Percentiles rank a stretch among this genome's conserved stretches.
These are phyloP conservation scores for Anthopleura sola DNA, from an alignment of 64 coral and sea anemone species.

Conservation along the genomic window DNA sequence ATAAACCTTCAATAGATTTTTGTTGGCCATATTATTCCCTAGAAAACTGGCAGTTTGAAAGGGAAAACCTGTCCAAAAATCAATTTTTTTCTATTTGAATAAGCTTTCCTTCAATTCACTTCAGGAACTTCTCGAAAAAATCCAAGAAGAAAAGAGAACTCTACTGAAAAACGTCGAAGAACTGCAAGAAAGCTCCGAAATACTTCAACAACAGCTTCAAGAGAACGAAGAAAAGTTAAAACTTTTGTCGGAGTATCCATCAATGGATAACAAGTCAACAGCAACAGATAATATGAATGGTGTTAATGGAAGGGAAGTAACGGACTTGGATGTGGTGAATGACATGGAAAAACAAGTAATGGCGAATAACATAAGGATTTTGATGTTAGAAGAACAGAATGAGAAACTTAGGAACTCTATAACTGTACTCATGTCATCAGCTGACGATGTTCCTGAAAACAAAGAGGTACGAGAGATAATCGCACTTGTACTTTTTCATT, in stretches of 20 bases:
- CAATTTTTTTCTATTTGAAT: not conserved
- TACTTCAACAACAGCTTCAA: conserved; percentile 54
- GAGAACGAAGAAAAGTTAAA: conserved; percentile 78
- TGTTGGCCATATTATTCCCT: too few species aligned
- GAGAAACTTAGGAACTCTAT: conserved; percentile 91
- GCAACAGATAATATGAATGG: not conserved
- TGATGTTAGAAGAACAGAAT: conserved; percentile 82
- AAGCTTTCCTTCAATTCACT: not conserved
- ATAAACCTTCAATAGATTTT: too few species aligned
- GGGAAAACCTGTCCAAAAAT: too few species aligned
- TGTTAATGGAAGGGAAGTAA: conserved; percentile 45
- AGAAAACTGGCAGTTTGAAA: too few species aligned
- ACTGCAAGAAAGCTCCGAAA: conserved; percentile 40
- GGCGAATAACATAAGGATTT: conserved; percentile 87
- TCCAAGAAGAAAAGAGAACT: conserved; percentile 67
- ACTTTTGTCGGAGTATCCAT: conserved; percentile 66
- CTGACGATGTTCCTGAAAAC: conserved; percentile 34
- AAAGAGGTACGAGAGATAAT: conserved; percentile 46
- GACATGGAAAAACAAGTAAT: conserved; percentile 95
- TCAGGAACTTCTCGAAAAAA: conserved; percentile 63
- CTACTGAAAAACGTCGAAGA: conserved; percentile 49
- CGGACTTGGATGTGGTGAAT: conserved; percentile 60
- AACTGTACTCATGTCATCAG: conserved; percentile 46
- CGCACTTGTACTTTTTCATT: too few species aligned
- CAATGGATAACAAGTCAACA: conserved; percentile 46